Base-by-base conservation (phyloP, 2,797 vertebrate species). In the Scomberomorus guttatus region DNA sequence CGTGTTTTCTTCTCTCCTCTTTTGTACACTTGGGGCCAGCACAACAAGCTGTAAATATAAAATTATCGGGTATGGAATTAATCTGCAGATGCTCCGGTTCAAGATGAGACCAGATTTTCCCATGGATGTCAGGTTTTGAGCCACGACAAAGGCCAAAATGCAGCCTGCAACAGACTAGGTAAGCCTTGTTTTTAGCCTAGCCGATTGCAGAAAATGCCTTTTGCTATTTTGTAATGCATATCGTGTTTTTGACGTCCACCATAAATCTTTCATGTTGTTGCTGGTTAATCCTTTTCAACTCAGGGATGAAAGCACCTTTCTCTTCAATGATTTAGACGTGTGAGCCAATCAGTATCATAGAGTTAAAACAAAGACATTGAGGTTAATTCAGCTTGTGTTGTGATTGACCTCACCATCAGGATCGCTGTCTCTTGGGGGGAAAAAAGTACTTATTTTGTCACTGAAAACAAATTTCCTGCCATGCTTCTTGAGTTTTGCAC, bases 231-330 rank as follows among this genome's bases (percentile, higher is more conserved):
- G 7, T 37, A 37, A 37, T 8, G 7, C 10, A 37, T 37, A 37
- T 3, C 10, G 10, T 77, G 61, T 39, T 72, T 76, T 67, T 75
- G 62, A 79, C 29, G 75, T 72, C 32, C 25, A 46, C 1, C 59
- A 72, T 83, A 64, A 81, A 75, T 67, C 11, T 81, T 81, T 73
- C 4, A 69, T 72, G 15, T 6, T 59, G 11, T 17, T 14, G 1
- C 54, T 62, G 46, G 8, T 48, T 46, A 32, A 50, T 18, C 20
- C 12, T 20, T 17, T 17, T 65, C 46, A 74, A 70, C 56, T 79
- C 69, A 68, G 12, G 10, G 27, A 80, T 74, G 39, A 71, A 88
- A 84, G 46, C 56, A 37, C 1, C 4, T 42, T 61, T 65, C 61
- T 29, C 54, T 51, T 71, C 7, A 46, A 9, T 20, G 1, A 58